Percentiles rank a stretch among this genome's conserved stretches.
These are phyloP conservation scores for Drosophila auraria DNA, from an alignment of 1,140 invertebrate genomes.

Conservation along the genomic window DNA sequence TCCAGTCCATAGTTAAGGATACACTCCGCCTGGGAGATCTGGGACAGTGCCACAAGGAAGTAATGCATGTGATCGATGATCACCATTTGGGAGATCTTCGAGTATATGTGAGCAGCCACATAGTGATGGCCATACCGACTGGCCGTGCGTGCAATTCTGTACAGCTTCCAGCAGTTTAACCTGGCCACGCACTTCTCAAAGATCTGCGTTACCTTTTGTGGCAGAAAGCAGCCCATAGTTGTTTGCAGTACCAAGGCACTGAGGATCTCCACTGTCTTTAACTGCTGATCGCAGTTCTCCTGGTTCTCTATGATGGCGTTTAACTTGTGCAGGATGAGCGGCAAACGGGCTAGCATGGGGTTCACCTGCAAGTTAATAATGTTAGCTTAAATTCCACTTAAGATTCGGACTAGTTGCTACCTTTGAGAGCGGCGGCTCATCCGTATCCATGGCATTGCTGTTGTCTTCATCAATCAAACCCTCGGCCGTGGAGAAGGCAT, in stretches of 20 bases:
- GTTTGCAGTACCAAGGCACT: slow-evolving; percentile 90
- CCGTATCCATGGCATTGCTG: slow-evolving; percentile 63
- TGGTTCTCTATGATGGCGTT: slow-evolving; percentile 63
- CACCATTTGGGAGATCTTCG: slow-evolving; percentile 89
- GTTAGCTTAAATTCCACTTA: background rate
- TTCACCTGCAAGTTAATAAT: slow-evolving; percentile 47
- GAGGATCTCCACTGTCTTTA: slow-evolving; percentile 78
- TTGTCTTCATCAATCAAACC: slow-evolving; percentile 18
- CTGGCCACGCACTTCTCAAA: slow-evolving; percentile 87
- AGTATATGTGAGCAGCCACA: slow-evolving; percentile 89
- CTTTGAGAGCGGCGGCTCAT: slow-evolving; percentile 46
- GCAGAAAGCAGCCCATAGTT: slow-evolving; percentile 87
- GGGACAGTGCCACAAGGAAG: slow-evolving; percentile 93
- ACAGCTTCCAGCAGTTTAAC: slow-evolving; percentile 92
- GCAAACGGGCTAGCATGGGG: slow-evolving; percentile 70
- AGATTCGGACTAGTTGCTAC: slow-evolving; percentile 7
- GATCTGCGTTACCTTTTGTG: slow-evolving; percentile 87
- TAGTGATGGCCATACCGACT: slow-evolving; percentile 92
- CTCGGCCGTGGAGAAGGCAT: slow-evolving; percentile 43
- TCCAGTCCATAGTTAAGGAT: slow-evolving; percentile 85
- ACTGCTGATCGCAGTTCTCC: slow-evolving; percentile 46
- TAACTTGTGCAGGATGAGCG: slow-evolving; percentile 77
- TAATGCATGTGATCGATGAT: slow-evolving; percentile 96
- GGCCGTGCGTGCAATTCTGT: slow-evolving; percentile 94
- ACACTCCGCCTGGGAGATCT: slow-evolving; percentile 89